A percentile compares a stretch with the other conserved stretches of the same genome.
phyloP scores from a whole-genome alignment of 2,113 vertebrate genomes.

The Misgurnus anguillicaudatus region DNA sequence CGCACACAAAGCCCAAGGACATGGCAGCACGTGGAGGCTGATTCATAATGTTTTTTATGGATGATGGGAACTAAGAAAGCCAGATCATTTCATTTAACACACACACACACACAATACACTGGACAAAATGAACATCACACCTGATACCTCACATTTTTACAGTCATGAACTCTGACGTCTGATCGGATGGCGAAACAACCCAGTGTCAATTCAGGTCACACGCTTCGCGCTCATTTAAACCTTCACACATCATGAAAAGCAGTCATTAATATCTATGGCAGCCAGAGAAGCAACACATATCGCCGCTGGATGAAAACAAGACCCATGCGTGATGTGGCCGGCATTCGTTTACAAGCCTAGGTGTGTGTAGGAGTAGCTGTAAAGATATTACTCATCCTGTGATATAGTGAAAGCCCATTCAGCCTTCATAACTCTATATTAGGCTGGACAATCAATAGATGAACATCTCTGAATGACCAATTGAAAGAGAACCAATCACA shows the following conservation, averaged over 20 bases:
- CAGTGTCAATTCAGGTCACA: neutral
- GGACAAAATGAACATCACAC: slow-evolving; percentile 33
- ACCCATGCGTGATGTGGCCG: neutral
- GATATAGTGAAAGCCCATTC: slow-evolving; percentile 25
- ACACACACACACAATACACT: neutral
- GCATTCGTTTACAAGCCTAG: slow-evolving; percentile 9
- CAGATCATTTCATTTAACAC: slow-evolving; percentile 37
- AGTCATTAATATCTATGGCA: neutral
- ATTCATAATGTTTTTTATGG: slow-evolving; percentile 18
- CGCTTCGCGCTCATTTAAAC: neutral
- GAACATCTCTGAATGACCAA: neutral
- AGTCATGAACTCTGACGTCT: neutral
- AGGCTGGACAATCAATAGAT: slow-evolving; percentile 3
- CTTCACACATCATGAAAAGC: neutral
- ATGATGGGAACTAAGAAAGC: slow-evolving; percentile 18
- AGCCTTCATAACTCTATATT: neutral
- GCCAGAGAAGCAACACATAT: neutral
- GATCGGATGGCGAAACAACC: neutral
- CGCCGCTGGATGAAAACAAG: neutral
- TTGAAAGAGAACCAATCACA: neutral
- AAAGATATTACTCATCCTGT: slow-evolving; percentile 22
- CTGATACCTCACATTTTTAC: slow-evolving; percentile 25
- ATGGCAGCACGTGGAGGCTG: neutral
- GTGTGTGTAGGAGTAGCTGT: slow-evolving; percentile 4
- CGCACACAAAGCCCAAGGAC: slow-evolving; percentile 24